phyloP scores from a whole-genome alignment of 2,113 vertebrate species.

The Ictalurus punctatus region DNA sequence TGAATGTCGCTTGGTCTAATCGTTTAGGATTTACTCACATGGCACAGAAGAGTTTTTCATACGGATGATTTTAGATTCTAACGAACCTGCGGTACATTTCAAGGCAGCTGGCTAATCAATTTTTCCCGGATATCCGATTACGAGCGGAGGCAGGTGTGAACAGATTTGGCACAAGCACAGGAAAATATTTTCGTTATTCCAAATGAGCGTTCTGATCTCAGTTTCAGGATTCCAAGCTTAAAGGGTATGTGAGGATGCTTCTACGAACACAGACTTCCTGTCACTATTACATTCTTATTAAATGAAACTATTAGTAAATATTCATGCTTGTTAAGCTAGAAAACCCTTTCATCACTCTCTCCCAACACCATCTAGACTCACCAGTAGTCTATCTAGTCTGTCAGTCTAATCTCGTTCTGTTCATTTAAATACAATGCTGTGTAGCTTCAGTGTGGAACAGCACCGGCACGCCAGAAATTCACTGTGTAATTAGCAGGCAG shows the following conservation, averaged over 20 bases:
- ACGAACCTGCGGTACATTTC: slow-evolving; percentile 16
- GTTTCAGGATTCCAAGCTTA: not conserved
- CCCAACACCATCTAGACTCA: too few species aligned
- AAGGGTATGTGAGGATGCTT: not conserved
- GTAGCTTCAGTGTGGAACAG: slow-evolving; percentile 10
- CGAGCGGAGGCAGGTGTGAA: slow-evolving; percentile 37
- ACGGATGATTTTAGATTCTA: not conserved
- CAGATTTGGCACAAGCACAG: slow-evolving; percentile 36
- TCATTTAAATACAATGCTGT: not conserved
- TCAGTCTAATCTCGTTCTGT: not conserved
- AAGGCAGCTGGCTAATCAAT: slow-evolving; percentile 53
- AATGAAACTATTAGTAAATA: not conserved
- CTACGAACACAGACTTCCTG: not conserved
- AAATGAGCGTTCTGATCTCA: slow-evolving; percentile 19
- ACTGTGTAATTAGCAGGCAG: slow-evolving; percentile 49
- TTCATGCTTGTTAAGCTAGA: not conserved
- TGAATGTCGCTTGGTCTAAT: not conserved
- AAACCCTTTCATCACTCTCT: too few species aligned
- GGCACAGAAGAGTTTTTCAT: not conserved
- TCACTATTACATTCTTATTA: not conserved
- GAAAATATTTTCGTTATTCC: slow-evolving; percentile 30
- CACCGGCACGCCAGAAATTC: slow-evolving; percentile 6
- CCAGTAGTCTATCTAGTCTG: not conserved
- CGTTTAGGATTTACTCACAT: not conserved
- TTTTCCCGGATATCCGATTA: slow-evolving; percentile 33